These are phyloP conservation scores for Microplitis deprimator DNA, from an alignment of 2,888 invertebrate species.

Conservation along the genomic window DNA sequence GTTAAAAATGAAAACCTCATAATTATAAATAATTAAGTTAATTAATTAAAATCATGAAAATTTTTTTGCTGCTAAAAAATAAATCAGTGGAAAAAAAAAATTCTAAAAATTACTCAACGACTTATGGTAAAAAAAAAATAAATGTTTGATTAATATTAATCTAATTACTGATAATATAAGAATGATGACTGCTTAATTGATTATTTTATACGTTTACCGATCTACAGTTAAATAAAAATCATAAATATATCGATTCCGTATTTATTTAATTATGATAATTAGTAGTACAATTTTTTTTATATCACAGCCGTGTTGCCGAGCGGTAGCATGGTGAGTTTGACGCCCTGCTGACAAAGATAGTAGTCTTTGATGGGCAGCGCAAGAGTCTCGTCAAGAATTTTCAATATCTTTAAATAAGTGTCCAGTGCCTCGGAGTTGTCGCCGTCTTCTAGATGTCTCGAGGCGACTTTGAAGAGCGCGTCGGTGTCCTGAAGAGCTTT, in stretches of 20 bases:
- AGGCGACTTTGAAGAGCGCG: conserved; percentile 77
- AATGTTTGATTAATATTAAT: conserved; percentile 52
- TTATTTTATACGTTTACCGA: conserved; percentile 67
- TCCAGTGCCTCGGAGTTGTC: conserved; percentile 78
- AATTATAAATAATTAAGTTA: too few relatives aligned
- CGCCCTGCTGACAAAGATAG: conserved; percentile 82
- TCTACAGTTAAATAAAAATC: conserved; percentile 63
- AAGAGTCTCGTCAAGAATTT: conserved; percentile 79
- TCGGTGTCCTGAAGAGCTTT: conserved; percentile 86
- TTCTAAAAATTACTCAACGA: too few relatives aligned
- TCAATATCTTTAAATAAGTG: conserved; percentile 78
- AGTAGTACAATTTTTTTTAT: conserved; percentile 19
- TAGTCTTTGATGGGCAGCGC: conserved; percentile 83
- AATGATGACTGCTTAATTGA: conserved; percentile 56
- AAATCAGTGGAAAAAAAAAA: too few relatives aligned
- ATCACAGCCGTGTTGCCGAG: conserved; percentile 74
- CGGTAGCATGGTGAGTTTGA: conserved; percentile 79
- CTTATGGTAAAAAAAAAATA: too few relatives aligned
- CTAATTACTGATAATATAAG: not conserved
- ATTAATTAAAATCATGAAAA: too few relatives aligned
- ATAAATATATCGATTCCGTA: conserved; percentile 8
- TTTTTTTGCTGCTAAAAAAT: too few relatives aligned
- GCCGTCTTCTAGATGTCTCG: conserved; percentile 76
- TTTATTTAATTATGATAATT: not conserved
- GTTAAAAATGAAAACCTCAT: too few relatives aligned